Base-by-base conservation (phyloP, 2,797 vertebrate species). In the Paratrypauchen microcephalus region DNA sequence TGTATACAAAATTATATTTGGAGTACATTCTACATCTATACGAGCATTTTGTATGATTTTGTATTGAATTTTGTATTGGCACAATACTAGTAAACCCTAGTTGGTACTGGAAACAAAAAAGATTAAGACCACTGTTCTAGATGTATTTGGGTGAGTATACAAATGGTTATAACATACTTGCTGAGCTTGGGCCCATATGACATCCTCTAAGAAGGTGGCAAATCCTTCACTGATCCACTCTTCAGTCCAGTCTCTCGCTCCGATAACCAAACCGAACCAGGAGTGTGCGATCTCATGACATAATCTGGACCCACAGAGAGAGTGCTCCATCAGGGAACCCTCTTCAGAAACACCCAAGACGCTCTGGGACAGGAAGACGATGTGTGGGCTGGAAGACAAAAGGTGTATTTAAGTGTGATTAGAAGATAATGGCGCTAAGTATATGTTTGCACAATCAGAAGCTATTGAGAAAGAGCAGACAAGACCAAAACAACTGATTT, bases 181-280 rank as follows among this genome's bases (percentile, higher is more conserved):
- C 83, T 96, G 95, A 70, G 94, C 95, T 72, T 79, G 79, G 56
- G 93, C 94, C 96, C 96, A 99, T 87, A 99, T 94, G 18, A 95
- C 74, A 64, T 98, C 97, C 88, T 99, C 97, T 77, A 99, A 89
- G 86, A 94, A 97, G 21, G 98, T 98, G 84, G 97, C 97, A 48
- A 99, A 98, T 12, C 98, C 98, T 86, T 99, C 97, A 11, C 98
- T 99, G 90, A 98, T 92, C 97, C 97, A 99, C 82, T 99, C 97
- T 83, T 99, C 98, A 0, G 96, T 98, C 98, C 97, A 99, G 80
- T 99, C 97, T 39, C 87, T 93, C 78, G 97, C 97, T 68, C 97
- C 97, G 1, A 98, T 98, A 66, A 94, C 95, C 61, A 99, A 90
- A 65, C 98, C 98, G 70, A 99, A 99, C 97, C 98, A 99, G 76